A percentile compares a stretch with the other conserved stretches of the same genome.
phyloP scores from a whole-genome alignment of 2,888 invertebrate genomes.

The Habrosyne pyritoides region DNA sequence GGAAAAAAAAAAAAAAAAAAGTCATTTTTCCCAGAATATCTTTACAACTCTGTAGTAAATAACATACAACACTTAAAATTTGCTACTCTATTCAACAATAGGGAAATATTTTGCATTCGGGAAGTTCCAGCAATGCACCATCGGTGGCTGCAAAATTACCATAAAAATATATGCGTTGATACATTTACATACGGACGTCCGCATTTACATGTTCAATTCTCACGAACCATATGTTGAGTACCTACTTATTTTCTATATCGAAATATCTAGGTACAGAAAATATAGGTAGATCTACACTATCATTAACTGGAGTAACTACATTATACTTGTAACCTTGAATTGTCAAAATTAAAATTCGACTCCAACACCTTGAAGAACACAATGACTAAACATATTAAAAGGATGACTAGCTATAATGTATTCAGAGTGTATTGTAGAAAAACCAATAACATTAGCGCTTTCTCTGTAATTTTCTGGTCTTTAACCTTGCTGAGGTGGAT shows the following conservation, averaged over 20 bases:
- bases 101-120: background rate
- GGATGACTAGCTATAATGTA: constrained; percentile 12
- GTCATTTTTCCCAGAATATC: no score
- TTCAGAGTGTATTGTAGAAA: constrained; percentile 8
- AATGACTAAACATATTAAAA: constrained; percentile 2
- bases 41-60: no score
- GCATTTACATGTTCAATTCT: background rate
- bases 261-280: no score
- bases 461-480: constrained; percentile 7
- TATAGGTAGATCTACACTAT: no score
- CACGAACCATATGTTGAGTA: background rate
- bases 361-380: background rate
- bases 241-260: background rate
- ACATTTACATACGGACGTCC: background rate
- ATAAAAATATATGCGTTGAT: background rate
- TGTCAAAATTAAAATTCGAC: background rate
- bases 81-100: background rate
- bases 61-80: no score
- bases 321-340: background rate
- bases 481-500: background rate
- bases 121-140: background rate
- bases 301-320: no score
- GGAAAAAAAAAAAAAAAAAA: no score
- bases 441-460: constrained; percentile 9
- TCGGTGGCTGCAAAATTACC: background rate